Conservation (phyloP, 2,888 invertebrate species). For the Tachina fera region DNA sequence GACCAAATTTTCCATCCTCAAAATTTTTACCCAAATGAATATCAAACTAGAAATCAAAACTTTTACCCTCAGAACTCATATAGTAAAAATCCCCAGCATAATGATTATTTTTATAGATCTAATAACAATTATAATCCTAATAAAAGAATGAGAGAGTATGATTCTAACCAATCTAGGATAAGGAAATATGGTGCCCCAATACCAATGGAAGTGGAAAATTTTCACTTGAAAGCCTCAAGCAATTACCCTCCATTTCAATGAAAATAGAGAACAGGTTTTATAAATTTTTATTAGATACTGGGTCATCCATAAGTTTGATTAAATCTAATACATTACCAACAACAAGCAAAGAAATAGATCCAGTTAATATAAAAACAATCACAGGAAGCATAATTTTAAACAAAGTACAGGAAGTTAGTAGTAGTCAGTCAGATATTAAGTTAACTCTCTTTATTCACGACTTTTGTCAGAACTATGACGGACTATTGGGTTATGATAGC, state of each 20-base stretch:
- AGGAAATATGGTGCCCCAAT: slow-evolving; percentile 55
- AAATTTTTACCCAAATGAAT: background rate
- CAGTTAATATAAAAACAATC: background rate
- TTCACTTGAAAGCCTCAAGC: slow-evolving; percentile 1
- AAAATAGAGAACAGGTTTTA: background rate
- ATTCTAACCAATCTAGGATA: slow-evolving; percentile 17
- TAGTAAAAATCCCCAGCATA: background rate
- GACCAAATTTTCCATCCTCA: background rate
- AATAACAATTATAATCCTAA: slow-evolving; percentile 5
- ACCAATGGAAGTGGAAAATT: slow-evolving; percentile 61
- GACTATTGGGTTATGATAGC: slow-evolving; percentile 47
- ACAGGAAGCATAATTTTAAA: background rate
- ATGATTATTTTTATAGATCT: background rate
- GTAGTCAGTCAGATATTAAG: background rate
- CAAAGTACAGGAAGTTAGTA: slow-evolving; percentile 4
- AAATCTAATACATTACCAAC: slow-evolving; percentile 3
- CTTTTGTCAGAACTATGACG: slow-evolving; percentile 35
- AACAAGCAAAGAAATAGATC: background rate
- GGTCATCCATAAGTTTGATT: background rate
- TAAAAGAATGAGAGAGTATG: slow-evolving; percentile 4
- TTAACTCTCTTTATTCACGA: background rate
- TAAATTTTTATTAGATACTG: background rate
- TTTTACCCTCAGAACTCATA: background rate
- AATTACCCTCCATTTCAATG: background rate
- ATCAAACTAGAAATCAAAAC: background rate